These are phyloP conservation scores for Emydura subglobosa DNA, from an alignment of 2,113 vertebrate species.

Conservation along the genomic window DNA sequence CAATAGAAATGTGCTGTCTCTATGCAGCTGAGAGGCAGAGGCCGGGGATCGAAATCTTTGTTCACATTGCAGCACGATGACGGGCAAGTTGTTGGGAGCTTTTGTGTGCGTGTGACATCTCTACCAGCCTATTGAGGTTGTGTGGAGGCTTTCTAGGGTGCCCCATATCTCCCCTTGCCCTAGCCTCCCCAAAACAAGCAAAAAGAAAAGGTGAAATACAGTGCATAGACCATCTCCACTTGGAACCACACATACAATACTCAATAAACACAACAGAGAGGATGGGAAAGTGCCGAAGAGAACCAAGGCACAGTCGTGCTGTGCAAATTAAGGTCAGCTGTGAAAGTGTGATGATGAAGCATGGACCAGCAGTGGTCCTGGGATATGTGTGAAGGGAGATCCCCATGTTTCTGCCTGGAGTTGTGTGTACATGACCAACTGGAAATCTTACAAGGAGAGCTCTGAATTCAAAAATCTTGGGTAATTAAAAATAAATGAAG, in stretches of 20 bases:
- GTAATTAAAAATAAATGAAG: neutral
- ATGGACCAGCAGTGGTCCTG: neutral
- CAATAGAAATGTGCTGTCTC: neutral
- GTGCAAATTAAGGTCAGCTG: conserved; percentile 4
- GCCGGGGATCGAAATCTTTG: neutral
- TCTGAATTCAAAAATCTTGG: conserved; percentile 11
- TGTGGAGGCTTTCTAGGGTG: neutral
- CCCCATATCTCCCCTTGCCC: neutral
- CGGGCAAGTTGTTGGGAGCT: neutral
- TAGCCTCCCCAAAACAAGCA: neutral
- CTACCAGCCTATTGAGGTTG: neutral
- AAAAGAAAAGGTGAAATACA: neutral
- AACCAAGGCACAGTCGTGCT: conserved; percentile 26
- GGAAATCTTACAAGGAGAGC: neutral
- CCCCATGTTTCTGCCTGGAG: neutral
- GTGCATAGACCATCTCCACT: neutral
- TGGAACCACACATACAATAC: neutral
- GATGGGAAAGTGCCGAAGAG: neutral
- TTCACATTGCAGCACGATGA: neutral
- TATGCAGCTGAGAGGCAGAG: neutral
- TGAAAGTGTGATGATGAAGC: conserved; percentile 20
- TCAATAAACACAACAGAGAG: neutral
- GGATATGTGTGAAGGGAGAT: neutral
- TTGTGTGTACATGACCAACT: neutral
- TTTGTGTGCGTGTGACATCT: neutral